phyloP scores from a whole-genome alignment of 2,113 vertebrate genomes.

The Thamnaconus septentrionalis region DNA sequence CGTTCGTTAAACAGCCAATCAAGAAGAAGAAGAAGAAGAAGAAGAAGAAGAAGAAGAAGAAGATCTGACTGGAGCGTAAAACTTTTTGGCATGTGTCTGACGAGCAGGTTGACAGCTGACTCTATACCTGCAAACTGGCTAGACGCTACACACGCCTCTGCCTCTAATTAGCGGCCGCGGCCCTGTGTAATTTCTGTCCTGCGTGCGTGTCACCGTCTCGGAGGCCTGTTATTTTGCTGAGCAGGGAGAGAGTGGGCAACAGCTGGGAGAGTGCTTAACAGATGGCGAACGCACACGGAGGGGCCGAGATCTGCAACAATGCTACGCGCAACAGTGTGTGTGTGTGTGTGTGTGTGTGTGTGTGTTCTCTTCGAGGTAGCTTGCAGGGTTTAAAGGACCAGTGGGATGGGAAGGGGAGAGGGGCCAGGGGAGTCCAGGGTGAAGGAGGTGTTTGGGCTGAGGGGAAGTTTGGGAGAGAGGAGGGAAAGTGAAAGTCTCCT shows the following conservation, averaged over 20 bases:
- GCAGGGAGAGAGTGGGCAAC: conserved; percentile 63
- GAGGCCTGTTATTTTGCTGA: conserved; percentile 60
- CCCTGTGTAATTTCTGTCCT: conserved; percentile 56
- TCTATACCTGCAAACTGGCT: conserved; percentile 40
- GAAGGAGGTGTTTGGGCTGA: conserved; percentile 62
- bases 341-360: conserved; percentile 27
- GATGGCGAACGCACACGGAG: conserved; percentile 49
- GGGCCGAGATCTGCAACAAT: conserved; percentile 51
- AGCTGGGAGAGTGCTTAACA: conserved; percentile 73
- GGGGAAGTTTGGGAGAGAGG: conserved; percentile 48
- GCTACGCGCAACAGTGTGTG: conserved; percentile 32
- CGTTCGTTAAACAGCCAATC: conserved; percentile 29
- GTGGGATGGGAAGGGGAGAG: conserved; percentile 41
- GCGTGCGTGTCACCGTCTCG: conserved; percentile 51
- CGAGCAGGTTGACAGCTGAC: conserved; percentile 26
- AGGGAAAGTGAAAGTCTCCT: conserved; percentile 55
- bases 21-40: neutral
- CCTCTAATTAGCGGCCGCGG: conserved; percentile 60
- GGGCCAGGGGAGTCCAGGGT: conserved; percentile 64
- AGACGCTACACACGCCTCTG: conserved; percentile 33
- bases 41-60: neutral
- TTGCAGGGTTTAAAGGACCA: conserved; percentile 44
- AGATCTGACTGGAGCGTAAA: conserved; percentile 1
- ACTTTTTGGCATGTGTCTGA: conserved; percentile 18
- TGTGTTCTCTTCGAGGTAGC: conserved; percentile 17